A percentile compares a stretch with the other conserved stretches of the same genome.
Conservation (phyloP, 2,797 vertebrate genomes). For the Scolopax rusticola region DNA sequence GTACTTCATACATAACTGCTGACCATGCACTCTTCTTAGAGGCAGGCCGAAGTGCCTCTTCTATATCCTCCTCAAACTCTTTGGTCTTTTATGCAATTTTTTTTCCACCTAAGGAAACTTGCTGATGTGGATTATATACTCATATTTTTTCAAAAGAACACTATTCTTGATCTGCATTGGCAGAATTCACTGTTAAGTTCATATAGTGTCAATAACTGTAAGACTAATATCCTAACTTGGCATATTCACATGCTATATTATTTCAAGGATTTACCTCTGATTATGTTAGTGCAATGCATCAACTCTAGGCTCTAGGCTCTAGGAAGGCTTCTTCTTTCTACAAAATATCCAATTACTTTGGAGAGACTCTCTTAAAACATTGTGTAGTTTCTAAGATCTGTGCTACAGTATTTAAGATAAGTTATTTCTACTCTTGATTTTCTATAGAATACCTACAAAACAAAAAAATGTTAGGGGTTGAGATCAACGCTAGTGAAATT, state of each 20-base stretch:
- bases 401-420: background rate
- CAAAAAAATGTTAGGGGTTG: fast-evolving
- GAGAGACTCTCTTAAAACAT: background rate
- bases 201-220: background rate
- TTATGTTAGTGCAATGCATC: background rate
- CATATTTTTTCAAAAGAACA: background rate
- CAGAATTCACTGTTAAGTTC: constrained; percentile 6
- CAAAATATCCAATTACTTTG: background rate
- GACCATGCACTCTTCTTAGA: background rate
- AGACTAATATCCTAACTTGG: background rate
- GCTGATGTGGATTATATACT: background rate
- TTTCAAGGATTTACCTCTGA: background rate
- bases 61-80: background rate
- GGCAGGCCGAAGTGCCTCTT: background rate
- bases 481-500: background rate
- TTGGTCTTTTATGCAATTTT: background rate
- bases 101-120: background rate
- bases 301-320: background rate
- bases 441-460: background rate
- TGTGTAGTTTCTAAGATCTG: background rate
- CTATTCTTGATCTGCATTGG: background rate
- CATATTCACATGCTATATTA: background rate
- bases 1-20: background rate
- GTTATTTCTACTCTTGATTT: background rate
- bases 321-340: background rate